phyloP scores from a whole-genome alignment of 2,113 vertebrate genomes.

The Origma solitaria region DNA sequence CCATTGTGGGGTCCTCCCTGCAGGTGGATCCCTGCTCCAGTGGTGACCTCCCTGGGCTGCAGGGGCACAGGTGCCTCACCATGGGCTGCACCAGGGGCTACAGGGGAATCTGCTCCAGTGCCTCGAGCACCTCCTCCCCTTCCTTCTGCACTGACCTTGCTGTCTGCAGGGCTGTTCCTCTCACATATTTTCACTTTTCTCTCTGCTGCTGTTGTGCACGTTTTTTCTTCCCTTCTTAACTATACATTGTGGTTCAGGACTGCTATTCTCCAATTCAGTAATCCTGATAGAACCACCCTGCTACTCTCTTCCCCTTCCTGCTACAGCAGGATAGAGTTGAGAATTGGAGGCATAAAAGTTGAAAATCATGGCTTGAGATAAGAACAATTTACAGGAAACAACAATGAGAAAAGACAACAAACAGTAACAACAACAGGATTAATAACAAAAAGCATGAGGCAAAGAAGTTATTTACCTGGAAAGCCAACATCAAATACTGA shows the following conservation, averaged over 20 bases:
- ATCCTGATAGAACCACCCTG: background rate
- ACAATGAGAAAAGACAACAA: background rate
- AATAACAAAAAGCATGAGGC: background rate
- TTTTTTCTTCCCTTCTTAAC: background rate
- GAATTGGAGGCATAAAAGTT: background rate
- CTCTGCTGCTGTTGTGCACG: background rate
- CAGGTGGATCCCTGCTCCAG: background rate
- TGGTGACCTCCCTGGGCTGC: background rate
- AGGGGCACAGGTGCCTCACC: background rate
- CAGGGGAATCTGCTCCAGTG: background rate
- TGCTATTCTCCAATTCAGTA: background rate
- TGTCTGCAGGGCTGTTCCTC: background rate
- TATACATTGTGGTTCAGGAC: background rate
- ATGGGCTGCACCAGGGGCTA: fast-evolving
- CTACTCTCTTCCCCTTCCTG: background rate
- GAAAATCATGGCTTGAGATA: background rate
- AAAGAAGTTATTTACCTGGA: background rate
- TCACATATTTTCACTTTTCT: background rate
- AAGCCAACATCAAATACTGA: background rate
- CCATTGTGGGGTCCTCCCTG: fast-evolving
- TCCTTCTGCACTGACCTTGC: background rate
- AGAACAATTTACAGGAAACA: background rate
- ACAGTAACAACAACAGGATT: background rate
- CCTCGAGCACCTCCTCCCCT: fast-evolving
- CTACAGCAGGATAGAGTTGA: background rate